A percentile compares a stretch with the other conserved stretches of the same genome.
These are phyloP conservation scores for Euproctis similis DNA, from an alignment of 2,888 invertebrate species.

Conservation along the genomic window DNA sequence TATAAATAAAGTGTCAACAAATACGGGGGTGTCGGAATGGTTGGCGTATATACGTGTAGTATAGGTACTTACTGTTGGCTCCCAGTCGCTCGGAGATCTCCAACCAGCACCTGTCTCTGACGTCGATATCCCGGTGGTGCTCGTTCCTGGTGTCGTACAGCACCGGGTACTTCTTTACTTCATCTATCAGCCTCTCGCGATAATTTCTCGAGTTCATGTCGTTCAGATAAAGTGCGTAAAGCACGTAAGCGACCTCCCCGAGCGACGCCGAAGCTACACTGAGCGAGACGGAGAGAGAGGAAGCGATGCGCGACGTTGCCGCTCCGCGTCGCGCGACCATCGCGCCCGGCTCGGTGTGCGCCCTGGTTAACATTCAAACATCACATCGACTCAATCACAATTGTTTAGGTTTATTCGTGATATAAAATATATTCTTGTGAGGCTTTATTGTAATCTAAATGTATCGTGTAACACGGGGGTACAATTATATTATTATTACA, in stretches of 20 bases:
- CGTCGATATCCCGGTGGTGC: conserved; percentile 59
- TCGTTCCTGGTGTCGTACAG: conserved; percentile 64
- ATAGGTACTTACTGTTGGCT: conserved; percentile 42
- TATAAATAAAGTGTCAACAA: too few species aligned
- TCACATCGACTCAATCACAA: too few species aligned
- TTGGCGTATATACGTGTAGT: background rate
- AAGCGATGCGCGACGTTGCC: conserved; percentile 51
- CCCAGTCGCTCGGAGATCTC: conserved; percentile 59
- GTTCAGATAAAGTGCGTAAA: background rate
- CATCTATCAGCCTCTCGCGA: conserved; percentile 58
- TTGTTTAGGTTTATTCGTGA: too few species aligned
- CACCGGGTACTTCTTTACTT: conserved; percentile 61
- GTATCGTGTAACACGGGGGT: too few species aligned
- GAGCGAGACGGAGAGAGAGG: conserved; percentile 52
- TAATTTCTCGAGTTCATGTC: conserved; percentile 38
- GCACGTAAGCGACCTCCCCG: conserved; percentile 32
- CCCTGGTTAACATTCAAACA: too few species aligned
- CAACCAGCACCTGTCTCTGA: conserved; percentile 61
- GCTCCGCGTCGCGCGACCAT: conserved; percentile 39
- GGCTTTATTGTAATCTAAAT: too few species aligned
- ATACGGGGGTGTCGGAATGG: background rate
- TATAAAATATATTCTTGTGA: too few species aligned
- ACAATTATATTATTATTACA: too few species aligned
- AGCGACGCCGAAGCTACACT: conserved; percentile 53
- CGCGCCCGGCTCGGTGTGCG: conserved; percentile 39